Conservation (phyloP, 64 coral and sea anemone species). For the Montipora foliosa region DNA sequence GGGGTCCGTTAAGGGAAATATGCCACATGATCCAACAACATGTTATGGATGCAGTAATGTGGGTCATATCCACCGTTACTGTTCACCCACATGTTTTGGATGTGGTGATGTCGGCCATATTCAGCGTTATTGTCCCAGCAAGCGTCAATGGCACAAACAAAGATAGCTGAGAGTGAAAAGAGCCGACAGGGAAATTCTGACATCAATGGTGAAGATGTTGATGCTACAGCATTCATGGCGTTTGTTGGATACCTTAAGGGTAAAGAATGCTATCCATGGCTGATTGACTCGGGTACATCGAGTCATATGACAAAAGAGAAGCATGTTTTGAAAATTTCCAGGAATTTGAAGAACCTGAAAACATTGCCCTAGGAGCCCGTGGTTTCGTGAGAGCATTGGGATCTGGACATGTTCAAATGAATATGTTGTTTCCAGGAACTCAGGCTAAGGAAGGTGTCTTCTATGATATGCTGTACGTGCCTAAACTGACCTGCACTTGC, state of each 20-base stretch:
- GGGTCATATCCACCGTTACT: conserved; percentile 35
- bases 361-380: conserved; percentile 56
- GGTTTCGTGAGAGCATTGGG: conserved; percentile 48
- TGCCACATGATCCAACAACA: background rate
- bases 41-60: conserved; percentile 43
- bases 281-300: conserved; percentile 57
- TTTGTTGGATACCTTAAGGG: background rate
- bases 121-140: too few species aligned
- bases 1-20: background rate
- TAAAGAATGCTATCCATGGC: conserved; percentile 8
- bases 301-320: conserved; percentile 58
- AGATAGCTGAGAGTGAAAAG: background rate
- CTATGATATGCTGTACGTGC: conserved; percentile 49
- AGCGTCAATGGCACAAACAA: conserved; percentile 30
- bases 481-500: conserved; percentile 37
- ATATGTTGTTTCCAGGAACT: conserved; percentile 7
- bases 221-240: conserved; percentile 8
- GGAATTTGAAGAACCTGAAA: conserved; percentile 10
- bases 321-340: conserved; percentile 42
- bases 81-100: background rate
- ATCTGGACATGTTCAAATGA: conserved; percentile 41
- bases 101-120: too few species aligned
- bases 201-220: background rate
- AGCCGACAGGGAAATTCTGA: background rate
- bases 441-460: background rate